Conservation (phyloP, 2,113 vertebrate genomes). For the Phasianus colchicus region DNA sequence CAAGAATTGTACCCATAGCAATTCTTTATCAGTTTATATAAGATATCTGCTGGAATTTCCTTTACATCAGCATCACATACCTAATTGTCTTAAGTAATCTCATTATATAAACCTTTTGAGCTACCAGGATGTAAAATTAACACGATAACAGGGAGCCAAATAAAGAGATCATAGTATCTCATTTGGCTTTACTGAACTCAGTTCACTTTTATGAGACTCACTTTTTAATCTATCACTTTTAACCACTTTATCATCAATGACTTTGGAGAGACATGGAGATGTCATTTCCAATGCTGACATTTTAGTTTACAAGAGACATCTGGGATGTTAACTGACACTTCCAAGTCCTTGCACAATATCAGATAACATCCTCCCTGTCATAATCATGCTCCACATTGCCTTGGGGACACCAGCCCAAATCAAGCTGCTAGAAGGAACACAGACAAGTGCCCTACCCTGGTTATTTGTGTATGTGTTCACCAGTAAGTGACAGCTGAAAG, state of each 20-base stretch:
- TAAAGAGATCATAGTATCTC: background rate
- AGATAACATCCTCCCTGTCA: background rate
- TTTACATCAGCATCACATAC: slow-evolving; percentile 36
- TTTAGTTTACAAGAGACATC: background rate
- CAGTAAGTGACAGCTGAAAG: background rate
- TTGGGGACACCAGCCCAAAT: background rate
- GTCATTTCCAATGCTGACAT: background rate
- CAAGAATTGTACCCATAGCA: background rate
- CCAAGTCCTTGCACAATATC: background rate
- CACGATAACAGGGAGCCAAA: slow-evolving; percentile 11
- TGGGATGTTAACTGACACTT: background rate
- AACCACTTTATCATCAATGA: background rate
- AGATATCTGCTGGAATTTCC: background rate
- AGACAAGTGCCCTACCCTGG: background rate
- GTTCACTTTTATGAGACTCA: slow-evolving; percentile 41
- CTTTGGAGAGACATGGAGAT: background rate
- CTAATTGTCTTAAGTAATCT: slow-evolving; percentile 48
- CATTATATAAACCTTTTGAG: slow-evolving; percentile 38
- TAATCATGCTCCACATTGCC: background rate
- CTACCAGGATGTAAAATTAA: slow-evolving; percentile 36
- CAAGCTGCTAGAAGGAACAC: background rate
- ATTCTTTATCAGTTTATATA: slow-evolving; percentile 17
- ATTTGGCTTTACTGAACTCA: slow-evolving; percentile 30
- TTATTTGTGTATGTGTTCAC: background rate
- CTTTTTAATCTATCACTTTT: slow-evolving; percentile 24